These are phyloP conservation scores for Mugil cephalus DNA, from an alignment of 2,113 vertebrate species.

Conservation along the genomic window DNA sequence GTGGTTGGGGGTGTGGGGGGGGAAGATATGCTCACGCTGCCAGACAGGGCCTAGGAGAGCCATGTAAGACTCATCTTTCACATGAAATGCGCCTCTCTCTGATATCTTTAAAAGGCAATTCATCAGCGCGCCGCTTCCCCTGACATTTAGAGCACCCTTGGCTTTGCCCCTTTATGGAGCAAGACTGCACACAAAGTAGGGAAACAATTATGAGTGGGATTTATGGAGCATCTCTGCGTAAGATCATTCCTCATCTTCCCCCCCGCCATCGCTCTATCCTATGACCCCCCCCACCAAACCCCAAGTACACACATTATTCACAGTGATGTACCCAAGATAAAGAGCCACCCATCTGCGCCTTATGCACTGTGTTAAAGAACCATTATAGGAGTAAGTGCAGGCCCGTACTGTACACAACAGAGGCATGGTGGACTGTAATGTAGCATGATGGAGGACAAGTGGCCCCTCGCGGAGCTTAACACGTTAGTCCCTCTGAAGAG, in stretches of 20 bases:
- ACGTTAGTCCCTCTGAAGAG: conserved; percentile 58
- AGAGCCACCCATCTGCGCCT: conserved; percentile 58
- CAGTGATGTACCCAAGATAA: conserved; percentile 66
- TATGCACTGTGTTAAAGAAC: conserved; percentile 61
- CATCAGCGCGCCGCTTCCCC: conserved; percentile 77
- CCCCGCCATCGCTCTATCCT: conserved; percentile 36
- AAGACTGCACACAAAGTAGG: conserved; percentile 75
- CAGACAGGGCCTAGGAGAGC: conserved; percentile 58
- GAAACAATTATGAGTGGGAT: conserved; percentile 83
- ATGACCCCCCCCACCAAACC: conserved; percentile 43
- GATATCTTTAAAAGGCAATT: conserved; percentile 86
- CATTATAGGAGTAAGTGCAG: conserved; percentile 41
- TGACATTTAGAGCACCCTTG: conserved; percentile 82
- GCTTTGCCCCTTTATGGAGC: conserved; percentile 80
- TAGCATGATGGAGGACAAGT: conserved; percentile 47
- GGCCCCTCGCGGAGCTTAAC: conserved; percentile 39
- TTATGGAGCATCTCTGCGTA: conserved; percentile 78
- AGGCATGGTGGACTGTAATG: conserved; percentile 9
- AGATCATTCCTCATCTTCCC: conserved; percentile 72
- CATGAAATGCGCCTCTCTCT: conserved; percentile 63
- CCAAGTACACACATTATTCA: conserved; percentile 67
- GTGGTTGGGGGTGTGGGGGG: not conserved
- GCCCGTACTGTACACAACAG: conserved; percentile 35
- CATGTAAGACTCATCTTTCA: conserved; percentile 80
- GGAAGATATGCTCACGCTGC: conserved; percentile 57